Evolutionary conservation across 2,113 vertebrate species (phyloP).

Genomic region (Emydocephalus ijimae): DNA sequence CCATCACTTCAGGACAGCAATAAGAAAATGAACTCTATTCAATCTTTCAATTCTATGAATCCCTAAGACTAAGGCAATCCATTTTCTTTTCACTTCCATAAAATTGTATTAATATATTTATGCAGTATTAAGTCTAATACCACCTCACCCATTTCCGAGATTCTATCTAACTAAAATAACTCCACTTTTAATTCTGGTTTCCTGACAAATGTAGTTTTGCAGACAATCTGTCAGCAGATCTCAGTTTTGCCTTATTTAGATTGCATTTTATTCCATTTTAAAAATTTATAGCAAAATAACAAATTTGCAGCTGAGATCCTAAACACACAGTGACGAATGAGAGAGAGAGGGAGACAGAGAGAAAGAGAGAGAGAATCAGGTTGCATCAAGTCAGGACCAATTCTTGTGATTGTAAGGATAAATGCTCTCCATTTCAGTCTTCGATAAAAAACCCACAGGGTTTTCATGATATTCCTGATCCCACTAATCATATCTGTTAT

Average conservation of each 20-base stretch:
- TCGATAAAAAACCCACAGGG: background rate
- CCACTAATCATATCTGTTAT: background rate
- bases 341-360: too few species aligned
- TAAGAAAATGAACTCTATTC: background rate
- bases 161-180: background rate
- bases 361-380: too few species aligned
- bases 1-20: background rate
- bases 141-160: background rate
- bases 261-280: background rate
- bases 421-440: background rate
- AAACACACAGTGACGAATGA: background rate
- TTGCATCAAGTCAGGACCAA: too few species aligned
- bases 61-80: background rate
- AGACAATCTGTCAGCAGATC: background rate
- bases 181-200: slow-evolving; percentile 1
- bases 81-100: background rate
- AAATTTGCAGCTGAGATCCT: background rate
- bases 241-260: background rate
- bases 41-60: background rate
- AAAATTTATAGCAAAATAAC: background rate
- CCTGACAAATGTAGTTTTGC: background rate
- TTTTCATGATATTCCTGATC: background rate
- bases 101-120: background rate
- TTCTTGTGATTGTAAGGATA: background rate
- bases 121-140: background rate